Percentiles rank a stretch among this genome's conserved stretches.
Evolutionary conservation across 2,797 vertebrate species (phyloP).

Genomic region (Acanthurus lineatus): DNA sequence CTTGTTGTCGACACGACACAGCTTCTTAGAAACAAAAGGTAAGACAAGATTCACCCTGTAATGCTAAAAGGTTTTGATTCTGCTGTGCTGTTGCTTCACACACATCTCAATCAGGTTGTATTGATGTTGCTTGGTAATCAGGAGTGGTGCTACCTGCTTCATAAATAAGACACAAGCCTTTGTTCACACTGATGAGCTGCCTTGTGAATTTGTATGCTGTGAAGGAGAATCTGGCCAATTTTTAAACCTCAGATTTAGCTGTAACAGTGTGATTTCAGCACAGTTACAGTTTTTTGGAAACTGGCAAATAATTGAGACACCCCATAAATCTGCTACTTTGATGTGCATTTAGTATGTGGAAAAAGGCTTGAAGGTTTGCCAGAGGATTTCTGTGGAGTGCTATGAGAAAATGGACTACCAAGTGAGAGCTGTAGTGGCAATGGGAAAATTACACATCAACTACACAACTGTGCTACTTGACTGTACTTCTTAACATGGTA

Average conservation of each 20-base stretch:
- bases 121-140: slow-evolving; percentile 6
- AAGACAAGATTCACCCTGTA: slow-evolving; percentile 10
- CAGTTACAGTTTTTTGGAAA: neutral
- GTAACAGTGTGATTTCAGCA: too few species aligned
- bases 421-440: neutral
- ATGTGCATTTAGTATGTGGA: neutral
- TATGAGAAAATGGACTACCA: neutral
- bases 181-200: neutral
- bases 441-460: too few species aligned
- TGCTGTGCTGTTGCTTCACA: slow-evolving; percentile 12
- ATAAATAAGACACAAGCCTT: neutral
- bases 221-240: neutral
- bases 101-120: neutral
- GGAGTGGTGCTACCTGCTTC: neutral
- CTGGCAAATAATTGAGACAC: neutral
- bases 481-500: neutral
- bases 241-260: slow-evolving; percentile 4
- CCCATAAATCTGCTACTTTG: neutral
- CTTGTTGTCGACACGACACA: neutral
- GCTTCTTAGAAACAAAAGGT: neutral
- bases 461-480: neutral
- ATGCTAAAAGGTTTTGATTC: slow-evolving; percentile 15
- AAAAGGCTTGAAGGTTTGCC: neutral
- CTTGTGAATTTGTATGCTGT: neutral
- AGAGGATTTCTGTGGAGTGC: neutral